These are phyloP conservation scores for Sarcophaga carnaria DNA, from an alignment of 2,888 invertebrate genomes.

Conservation along the genomic window DNA sequence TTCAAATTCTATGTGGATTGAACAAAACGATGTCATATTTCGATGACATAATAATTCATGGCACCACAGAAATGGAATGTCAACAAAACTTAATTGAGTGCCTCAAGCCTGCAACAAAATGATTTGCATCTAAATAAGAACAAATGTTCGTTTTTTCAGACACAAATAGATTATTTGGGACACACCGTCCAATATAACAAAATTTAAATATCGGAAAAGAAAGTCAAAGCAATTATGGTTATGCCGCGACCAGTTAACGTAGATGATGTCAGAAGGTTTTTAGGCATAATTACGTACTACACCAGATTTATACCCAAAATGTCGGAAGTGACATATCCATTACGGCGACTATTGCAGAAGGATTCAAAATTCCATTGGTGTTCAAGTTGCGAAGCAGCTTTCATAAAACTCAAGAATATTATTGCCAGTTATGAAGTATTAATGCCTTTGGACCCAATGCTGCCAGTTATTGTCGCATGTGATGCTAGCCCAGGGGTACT, in stretches of 20 bases:
- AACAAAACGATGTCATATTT: constrained; percentile 51
- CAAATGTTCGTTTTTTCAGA: constrained; percentile 46
- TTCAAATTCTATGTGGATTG: constrained; percentile 63
- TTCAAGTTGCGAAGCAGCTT: constrained; percentile 52
- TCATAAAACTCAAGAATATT: constrained; percentile 56
- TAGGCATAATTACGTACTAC: constrained; percentile 60
- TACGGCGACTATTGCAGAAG: constrained; percentile 45
- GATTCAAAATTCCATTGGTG: constrained; percentile 36
- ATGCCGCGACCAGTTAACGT: constrained; percentile 45
- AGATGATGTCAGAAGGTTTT: constrained; percentile 54
- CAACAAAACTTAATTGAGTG: constrained; percentile 1
- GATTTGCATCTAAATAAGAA: constrained; percentile 57
- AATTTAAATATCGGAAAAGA: constrained; percentile 48
- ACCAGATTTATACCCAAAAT: constrained; percentile 52
- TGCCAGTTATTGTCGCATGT: too few relatives aligned
- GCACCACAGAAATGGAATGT: constrained; percentile 46
- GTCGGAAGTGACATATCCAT: constrained; percentile 42
- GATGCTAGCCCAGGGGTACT: too few relatives aligned
- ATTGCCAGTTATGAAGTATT: too few relatives aligned
- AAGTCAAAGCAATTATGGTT: constrained; percentile 50
- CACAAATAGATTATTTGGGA: constrained; percentile 51
- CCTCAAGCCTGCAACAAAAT: constrained; percentile 41
- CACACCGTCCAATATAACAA: constrained; percentile 43
- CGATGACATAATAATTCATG: constrained; percentile 33
- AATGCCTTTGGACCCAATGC: too few relatives aligned